A percentile compares a stretch with the other conserved stretches of the same genome.
Conservation (phyloP, 2,888 invertebrate genomes). For the Alviniconcha strummeri region DNA sequence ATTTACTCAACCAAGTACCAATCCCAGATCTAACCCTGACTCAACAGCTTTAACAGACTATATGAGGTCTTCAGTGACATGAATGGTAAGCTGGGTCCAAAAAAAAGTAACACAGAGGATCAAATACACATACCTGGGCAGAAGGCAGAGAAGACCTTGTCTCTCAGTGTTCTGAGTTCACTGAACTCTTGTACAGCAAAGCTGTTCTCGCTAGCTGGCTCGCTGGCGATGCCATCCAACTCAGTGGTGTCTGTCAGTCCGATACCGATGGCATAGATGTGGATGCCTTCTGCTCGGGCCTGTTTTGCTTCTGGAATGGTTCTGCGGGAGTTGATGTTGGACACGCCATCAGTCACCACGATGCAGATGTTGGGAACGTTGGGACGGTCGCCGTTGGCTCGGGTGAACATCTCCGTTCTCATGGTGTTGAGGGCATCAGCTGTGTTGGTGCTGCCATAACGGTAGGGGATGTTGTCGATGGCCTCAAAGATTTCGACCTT, state of each 20-base stretch:
- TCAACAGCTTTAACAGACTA: too few relatives aligned
- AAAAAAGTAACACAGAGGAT: too few relatives aligned
- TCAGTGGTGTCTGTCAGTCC: conserved; percentile 50
- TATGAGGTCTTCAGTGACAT: too few relatives aligned
- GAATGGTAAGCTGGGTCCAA: too few relatives aligned
- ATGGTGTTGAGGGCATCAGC: conserved; percentile 60
- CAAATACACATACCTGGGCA: conserved; percentile 37
- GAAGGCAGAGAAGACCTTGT: conserved; percentile 47
- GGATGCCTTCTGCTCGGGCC: conserved; percentile 50
- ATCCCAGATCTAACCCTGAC: too few relatives aligned
- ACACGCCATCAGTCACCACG: conserved; percentile 68
- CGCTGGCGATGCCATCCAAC: conserved; percentile 55
- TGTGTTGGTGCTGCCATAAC: conserved; percentile 67
- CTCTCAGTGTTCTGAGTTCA: conserved; percentile 46
- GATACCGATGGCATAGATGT: conserved; percentile 61
- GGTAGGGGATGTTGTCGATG: conserved; percentile 59
- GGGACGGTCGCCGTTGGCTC: conserved; percentile 62
- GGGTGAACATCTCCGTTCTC: conserved; percentile 59
- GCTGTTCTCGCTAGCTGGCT: conserved; percentile 47
- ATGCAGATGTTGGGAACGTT: conserved; percentile 62
- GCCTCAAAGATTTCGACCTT: conserved; percentile 58
- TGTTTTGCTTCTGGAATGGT: conserved; percentile 59
- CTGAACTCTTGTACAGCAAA: conserved; percentile 49
- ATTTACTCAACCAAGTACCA: too few relatives aligned
- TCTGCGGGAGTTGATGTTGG: conserved; percentile 61